Percentiles rank a stretch among this genome's conserved stretches.
Evolutionary conservation across 2,113 vertebrate species (phyloP).

Genomic region (Zosterops japonicus): DNA sequence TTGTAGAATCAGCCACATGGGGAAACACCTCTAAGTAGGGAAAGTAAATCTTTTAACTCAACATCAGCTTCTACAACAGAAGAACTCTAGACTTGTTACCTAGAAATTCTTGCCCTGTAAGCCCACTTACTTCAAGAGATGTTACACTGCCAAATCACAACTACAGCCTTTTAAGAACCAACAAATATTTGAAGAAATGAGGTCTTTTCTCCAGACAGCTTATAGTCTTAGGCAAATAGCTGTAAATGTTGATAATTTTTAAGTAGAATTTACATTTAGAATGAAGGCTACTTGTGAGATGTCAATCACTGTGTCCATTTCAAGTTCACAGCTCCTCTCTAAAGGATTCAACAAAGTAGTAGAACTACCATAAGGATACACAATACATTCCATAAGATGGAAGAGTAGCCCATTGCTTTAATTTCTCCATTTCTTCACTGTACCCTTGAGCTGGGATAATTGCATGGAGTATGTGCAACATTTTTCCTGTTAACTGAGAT

Average conservation of each 20-base stretch:
- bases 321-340: not conserved
- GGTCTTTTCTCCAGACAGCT: not conserved
- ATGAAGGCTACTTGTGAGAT: not conserved
- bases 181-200: not conserved
- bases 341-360: not conserved
- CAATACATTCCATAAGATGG: accelerated
- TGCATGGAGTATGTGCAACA: not conserved
- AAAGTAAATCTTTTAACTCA: not conserved
- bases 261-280: not conserved
- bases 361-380: not conserved
- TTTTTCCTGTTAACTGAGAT: slow-evolving; percentile 12
- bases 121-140: not conserved
- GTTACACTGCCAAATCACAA: not conserved
- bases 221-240: not conserved
- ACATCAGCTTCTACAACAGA: not conserved
- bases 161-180: not conserved
- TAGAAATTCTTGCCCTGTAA: not conserved
- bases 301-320: not conserved
- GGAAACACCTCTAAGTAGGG: too few relatives aligned
- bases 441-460: not conserved
- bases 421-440: not conserved
- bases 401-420: not conserved
- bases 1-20: not conserved
- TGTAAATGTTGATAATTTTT: not conserved
- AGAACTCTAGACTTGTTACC: not conserved